These are phyloP conservation scores for Eurytoma adleriae DNA, from an alignment of 2,888 invertebrate species.

Conservation along the genomic window DNA sequence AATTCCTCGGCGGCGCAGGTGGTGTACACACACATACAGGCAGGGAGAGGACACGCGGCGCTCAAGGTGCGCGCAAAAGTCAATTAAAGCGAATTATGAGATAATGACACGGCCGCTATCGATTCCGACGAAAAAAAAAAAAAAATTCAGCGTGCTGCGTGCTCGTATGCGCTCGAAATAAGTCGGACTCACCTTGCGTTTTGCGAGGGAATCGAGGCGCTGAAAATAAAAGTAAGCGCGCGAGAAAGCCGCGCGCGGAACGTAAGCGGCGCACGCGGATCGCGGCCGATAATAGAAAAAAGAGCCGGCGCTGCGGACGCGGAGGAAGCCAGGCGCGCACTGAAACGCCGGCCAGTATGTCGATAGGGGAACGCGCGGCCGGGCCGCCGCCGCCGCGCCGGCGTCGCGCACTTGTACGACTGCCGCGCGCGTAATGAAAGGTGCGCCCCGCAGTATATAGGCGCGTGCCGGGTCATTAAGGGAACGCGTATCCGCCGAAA, in stretches of 20 bases:
- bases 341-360: neutral
- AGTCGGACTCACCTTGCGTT: conserved; percentile 25
- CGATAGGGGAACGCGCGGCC: too few relatives aligned
- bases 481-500: too few relatives aligned
- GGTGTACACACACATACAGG: too few relatives aligned
- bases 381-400: neutral
- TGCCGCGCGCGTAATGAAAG: too few relatives aligned
- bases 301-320: conserved; percentile 7
- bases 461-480: too few relatives aligned
- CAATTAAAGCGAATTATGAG: too few relatives aligned
- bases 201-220: neutral
- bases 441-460: too few relatives aligned
- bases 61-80: too few relatives aligned
- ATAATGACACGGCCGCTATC: too few relatives aligned
- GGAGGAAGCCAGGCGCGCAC: conserved; percentile 21
- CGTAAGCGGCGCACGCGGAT: too few relatives aligned
- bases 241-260: too few relatives aligned
- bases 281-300: neutral
- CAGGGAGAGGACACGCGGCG: too few relatives aligned
- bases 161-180: neutral
- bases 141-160: neutral
- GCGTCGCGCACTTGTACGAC: neutral
- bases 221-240: neutral
- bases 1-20: neutral
- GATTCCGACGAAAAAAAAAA: neutral